Base-by-base conservation (phyloP, 1,140 invertebrate species). In the Drosophila mojavensis region DNA sequence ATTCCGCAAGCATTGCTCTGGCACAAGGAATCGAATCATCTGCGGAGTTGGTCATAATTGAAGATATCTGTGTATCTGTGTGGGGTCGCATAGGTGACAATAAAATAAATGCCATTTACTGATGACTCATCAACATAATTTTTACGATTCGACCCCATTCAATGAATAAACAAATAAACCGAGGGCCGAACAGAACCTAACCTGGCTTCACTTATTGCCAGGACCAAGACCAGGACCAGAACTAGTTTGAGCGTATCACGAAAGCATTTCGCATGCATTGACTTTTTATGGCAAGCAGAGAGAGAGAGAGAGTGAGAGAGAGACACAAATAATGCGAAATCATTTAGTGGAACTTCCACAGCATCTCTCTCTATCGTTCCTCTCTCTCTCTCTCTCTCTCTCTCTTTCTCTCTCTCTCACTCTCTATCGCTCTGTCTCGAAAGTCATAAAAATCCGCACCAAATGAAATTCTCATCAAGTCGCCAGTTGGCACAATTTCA, bases 101-200 rank as follows among this genome's bases (percentile, higher is more conserved):
- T 91, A 91, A 91, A 91, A 91, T 88, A 86, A 91, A 91, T 91
- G 81, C 78, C 81, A 84, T 89, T 81, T 91, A 80, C 81, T 91
- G 88, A 91, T 91, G 88, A 91, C 67, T 91, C 89, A 91, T 91
- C 88, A 91, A 84, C 89, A 91, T 91, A 90, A 90, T 86, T 90
- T 91, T 89, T 89, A 91, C 81, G 89, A 89, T 79, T 84, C 66
- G 75, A 63, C 70, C 59, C 75, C 54, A 72, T 88, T 89, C 89
- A 71, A 89, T 79, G 84, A 91, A 91, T 85, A 91, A 91, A 91
- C 83, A 91, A 91, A 91, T 89, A 84, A 88, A 89, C 66, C 69
- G 78, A 69, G 65, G 58, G 28, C 6, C 43, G 43, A 15, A 15
- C 15, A 9, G 43, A 15, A 68, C 56, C 53, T 74, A 70, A 62